Evolutionary conservation across 1,140 invertebrate species (phyloP).

Genomic region (Drosophila pachea): DNA sequence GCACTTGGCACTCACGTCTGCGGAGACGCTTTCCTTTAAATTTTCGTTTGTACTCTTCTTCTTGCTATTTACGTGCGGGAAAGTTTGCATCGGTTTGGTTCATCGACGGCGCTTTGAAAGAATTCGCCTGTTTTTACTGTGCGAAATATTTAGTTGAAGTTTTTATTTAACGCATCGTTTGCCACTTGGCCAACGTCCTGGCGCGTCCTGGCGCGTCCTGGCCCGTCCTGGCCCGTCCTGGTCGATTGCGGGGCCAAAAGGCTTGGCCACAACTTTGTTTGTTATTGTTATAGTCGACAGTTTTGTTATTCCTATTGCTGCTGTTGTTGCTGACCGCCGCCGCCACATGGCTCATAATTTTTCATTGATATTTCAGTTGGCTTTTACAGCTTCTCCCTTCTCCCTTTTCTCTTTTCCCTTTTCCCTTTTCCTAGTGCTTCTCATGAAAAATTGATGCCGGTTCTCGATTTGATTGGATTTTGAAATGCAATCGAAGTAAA

Average conservation of each 20-base stretch:
- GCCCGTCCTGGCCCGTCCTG: conserved; percentile 33
- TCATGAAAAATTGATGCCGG: conserved; percentile 64
- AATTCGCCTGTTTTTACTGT: conserved; percentile 51
- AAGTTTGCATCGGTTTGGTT: conserved; percentile 55
- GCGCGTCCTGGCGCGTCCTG: conserved; percentile 36
- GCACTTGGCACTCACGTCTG: neutral
- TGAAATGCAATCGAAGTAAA: conserved; percentile 61
- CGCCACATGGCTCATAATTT: conserved; percentile 72
- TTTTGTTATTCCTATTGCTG: conserved; percentile 25
- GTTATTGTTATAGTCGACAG: conserved; percentile 20
- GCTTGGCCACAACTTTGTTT: conserved; percentile 40
- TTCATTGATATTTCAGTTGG: conserved; percentile 61
- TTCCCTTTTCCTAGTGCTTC: neutral
- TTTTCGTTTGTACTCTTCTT: neutral
- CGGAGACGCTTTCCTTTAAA: neutral
- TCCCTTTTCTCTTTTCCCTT: conserved; percentile 5
- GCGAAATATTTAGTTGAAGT: conserved; percentile 68
- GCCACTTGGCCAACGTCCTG: conserved; percentile 51
- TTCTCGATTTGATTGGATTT: conserved; percentile 68
- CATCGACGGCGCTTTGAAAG: conserved; percentile 7
- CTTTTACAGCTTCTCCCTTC: conserved; percentile 13
- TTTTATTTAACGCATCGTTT: conserved; percentile 71
- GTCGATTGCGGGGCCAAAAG: conserved; percentile 33
- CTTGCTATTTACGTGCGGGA: conserved; percentile 26
- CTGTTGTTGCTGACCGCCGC: conserved; percentile 8